These are phyloP conservation scores for Pterostichus niger DNA, from an alignment of 2,888 invertebrate species.

Conservation along the genomic window DNA sequence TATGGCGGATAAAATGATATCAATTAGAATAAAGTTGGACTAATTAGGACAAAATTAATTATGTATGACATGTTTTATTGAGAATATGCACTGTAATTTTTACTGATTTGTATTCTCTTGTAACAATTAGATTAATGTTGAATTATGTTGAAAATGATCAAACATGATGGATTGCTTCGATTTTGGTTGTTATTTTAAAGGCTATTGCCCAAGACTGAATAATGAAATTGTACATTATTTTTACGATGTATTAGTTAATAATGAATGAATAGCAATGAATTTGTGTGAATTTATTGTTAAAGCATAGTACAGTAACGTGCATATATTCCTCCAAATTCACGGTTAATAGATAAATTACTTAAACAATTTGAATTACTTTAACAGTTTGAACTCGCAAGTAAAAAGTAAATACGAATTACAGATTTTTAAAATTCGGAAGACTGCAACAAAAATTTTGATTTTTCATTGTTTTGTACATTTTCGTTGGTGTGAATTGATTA, in stretches of 20 bases:
- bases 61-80: slow-evolving; percentile 14
- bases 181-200: slow-evolving; percentile 17
- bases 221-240: slow-evolving; percentile 58
- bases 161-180: neutral
- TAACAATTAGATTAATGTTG: slow-evolving; percentile 12
- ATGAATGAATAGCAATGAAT: slow-evolving; percentile 30
- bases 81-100: slow-evolving; percentile 26
- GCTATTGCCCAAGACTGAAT: slow-evolving; percentile 61
- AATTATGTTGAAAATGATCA: slow-evolving; percentile 13
- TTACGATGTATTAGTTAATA: slow-evolving; percentile 24
- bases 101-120: slow-evolving; percentile 18
- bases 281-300: slow-evolving; percentile 55
- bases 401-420: too few relatives aligned
- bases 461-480: neutral
- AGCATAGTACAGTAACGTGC: slow-evolving; percentile 57
- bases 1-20: slow-evolving; percentile 19
- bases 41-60: slow-evolving; percentile 21
- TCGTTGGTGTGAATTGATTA: neutral
- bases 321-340: slow-evolving; percentile 55
- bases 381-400: neutral
- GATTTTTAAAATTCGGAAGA: too few relatives aligned
- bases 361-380: neutral
- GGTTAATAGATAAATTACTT: slow-evolving; percentile 48
- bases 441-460: too few relatives aligned
- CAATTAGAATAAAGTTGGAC: slow-evolving; percentile 21